Evolutionary conservation across 2,888 invertebrate species (phyloP), one percentile per base, ranked within the genome.

Genomic region (Bombylius discolor): DNA sequence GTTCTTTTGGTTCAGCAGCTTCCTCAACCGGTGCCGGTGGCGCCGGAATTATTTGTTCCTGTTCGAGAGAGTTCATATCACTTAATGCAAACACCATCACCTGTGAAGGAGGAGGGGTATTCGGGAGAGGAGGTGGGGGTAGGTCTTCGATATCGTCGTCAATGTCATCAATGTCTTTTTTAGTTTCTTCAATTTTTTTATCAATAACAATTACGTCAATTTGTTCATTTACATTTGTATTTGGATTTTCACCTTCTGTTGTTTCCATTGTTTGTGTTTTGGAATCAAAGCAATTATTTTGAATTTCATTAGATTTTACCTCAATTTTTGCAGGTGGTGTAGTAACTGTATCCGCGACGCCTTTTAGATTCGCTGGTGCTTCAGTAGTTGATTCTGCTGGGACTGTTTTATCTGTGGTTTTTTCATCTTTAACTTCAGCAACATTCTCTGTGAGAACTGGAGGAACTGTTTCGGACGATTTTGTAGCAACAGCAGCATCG

Each of bases 91-190:
- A 85, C 66, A 83, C 83, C 72, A 81, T 83, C 76, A 85, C 83
- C 75, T 84, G 83, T 68, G 83, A 84, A 65, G 85, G 85, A 71
- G 85, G 85, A 69, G 84, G 84, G 70, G 82, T 83, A 70, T 82
- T 79, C 64, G 85, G 85, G 70, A 85, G 80, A 66, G 85, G 84
- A 70, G 84, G 85, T 74, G 85, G 85, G 56, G 69, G 65, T 33
- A 58, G 56, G 47, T 57, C 56, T 51, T 59, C 56, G 56, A 56
- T 56, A 51, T 57, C 34, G 13, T 57, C 34, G 32, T 50, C 56
- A 56, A 49, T 59, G 55, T 58, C 58, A 54, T 58, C 54, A 51
- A 61, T 62, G 14, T 59, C 61, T 52, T 60, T 62, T 50, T 60
- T 58, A 12, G n/a, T 8, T n/a, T 14, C n/a, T 45, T 45, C 45